Evolutionary conservation across 2,888 invertebrate genomes (phyloP).

Genomic region (Stenichneumon culpator): DNA sequence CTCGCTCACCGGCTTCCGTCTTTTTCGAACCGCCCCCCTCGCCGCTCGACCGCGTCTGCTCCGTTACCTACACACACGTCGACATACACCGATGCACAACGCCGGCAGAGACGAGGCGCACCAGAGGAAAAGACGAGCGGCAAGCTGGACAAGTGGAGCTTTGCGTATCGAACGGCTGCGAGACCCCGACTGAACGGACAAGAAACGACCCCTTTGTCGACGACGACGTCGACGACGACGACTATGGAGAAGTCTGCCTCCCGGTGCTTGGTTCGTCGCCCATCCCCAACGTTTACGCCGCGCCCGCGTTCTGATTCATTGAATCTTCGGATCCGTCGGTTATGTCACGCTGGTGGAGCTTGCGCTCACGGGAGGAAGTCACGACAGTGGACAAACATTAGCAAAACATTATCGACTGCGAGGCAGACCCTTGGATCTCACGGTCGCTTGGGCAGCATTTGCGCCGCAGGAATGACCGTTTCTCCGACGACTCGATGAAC

Average conservation of each 20-base stretch:
- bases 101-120: slow-evolving; percentile 19
- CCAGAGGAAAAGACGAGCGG: slow-evolving; percentile 36
- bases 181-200: slow-evolving; percentile 53
- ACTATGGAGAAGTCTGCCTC: slow-evolving; percentile 28
- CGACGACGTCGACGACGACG: slow-evolving; percentile 33
- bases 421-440: slow-evolving; percentile 10
- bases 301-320: slow-evolving; percentile 74
- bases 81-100: neutral
- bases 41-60: slow-evolving; percentile 53
- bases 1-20: slow-evolving; percentile 47
- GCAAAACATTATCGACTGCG: slow-evolving; percentile 65
- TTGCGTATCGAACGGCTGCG: slow-evolving; percentile 33
- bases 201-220: slow-evolving; percentile 58
- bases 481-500: slow-evolving; percentile 43
- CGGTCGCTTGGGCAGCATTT: slow-evolving; percentile 31
- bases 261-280: slow-evolving; percentile 46
- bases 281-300: slow-evolving; percentile 60
- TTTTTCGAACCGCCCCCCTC: slow-evolving; percentile 82
- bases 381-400: slow-evolving; percentile 73
- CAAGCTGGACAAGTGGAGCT: slow-evolving; percentile 47
- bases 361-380: slow-evolving; percentile 64
- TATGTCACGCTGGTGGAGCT: slow-evolving; percentile 44
- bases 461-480: slow-evolving; percentile 11
- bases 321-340: slow-evolving; percentile 70
- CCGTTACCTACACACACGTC: slow-evolving; percentile 25